phyloP scores from a whole-genome alignment of 2,888 invertebrate genomes.

The Drosophila nr. perissopoda region DNA sequence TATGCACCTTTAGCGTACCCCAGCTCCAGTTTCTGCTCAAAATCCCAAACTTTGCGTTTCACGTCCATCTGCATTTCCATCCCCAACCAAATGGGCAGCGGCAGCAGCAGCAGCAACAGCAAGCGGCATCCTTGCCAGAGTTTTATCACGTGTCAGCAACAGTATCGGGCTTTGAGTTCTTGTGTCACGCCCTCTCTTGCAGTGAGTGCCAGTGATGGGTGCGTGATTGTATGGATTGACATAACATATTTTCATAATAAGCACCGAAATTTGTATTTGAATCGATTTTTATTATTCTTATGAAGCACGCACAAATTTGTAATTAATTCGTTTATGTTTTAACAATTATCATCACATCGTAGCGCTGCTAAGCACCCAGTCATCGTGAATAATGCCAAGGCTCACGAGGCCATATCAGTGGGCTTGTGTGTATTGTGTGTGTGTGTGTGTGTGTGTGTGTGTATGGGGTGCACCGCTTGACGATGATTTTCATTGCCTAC shows the following conservation, averaged over 20 bases:
- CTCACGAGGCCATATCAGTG: slow-evolving; percentile 23
- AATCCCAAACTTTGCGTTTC: slow-evolving; percentile 8
- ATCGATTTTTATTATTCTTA: background rate
- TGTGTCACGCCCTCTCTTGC: slow-evolving; percentile 51
- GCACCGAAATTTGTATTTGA: background rate
- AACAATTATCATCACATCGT: background rate
- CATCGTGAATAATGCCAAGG: background rate
- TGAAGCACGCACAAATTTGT: background rate
- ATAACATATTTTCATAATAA: too few relatives aligned
- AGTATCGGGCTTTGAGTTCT: slow-evolving; percentile 69
- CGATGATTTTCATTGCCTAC: slow-evolving; percentile 57
- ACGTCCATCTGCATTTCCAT: slow-evolving; percentile 32
- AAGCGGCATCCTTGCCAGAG: slow-evolving; percentile 62
- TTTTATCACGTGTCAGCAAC: slow-evolving; percentile 80
- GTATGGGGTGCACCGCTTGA: slow-evolving; percentile 39
- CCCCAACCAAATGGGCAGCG: slow-evolving; percentile 15
- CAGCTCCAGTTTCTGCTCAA: background rate
- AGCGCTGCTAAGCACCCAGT: background rate
- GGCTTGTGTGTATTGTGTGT: slow-evolving; percentile 5
- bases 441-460: background rate
- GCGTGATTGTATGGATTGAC: slow-evolving; percentile 29
- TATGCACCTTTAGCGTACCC: slow-evolving; percentile 66
- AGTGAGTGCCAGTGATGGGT: slow-evolving; percentile 35
- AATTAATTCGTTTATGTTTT: background rate
- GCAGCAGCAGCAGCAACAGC: slow-evolving; percentile 23